These are phyloP conservation scores for Lamproptera curius DNA, from an alignment of 2,888 invertebrate genomes.

Conservation along the genomic window DNA sequence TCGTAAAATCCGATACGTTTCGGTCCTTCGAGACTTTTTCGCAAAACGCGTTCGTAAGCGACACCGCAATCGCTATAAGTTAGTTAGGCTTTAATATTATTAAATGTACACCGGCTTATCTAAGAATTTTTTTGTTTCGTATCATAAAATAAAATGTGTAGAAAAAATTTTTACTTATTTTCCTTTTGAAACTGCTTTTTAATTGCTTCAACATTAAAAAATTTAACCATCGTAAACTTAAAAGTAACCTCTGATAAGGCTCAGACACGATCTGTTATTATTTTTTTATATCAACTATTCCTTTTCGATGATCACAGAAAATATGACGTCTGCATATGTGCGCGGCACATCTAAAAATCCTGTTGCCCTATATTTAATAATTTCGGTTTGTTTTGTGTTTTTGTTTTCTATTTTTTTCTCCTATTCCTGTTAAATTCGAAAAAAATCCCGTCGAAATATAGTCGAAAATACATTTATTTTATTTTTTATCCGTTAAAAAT, in stretches of 20 bases:
- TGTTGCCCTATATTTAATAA: slow-evolving; percentile 39
- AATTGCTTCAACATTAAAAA: slow-evolving; percentile 59
- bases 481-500: neutral
- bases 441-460: slow-evolving; percentile 47
- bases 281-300: slow-evolving; percentile 53
- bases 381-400: slow-evolving; percentile 34
- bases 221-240: slow-evolving; percentile 64
- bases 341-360: slow-evolving; percentile 29
- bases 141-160: slow-evolving; percentile 63
- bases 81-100: slow-evolving; percentile 59
- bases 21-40: slow-evolving; percentile 25
- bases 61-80: slow-evolving; percentile 38
- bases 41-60: slow-evolving; percentile 26
- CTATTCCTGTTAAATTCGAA: slow-evolving; percentile 13
- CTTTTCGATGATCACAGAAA: slow-evolving; percentile 73
- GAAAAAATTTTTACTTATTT: slow-evolving; percentile 54
- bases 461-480: slow-evolving; percentile 53
- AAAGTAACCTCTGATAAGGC: slow-evolving; percentile 61
- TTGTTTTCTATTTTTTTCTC: no score
- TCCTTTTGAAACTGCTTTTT: slow-evolving; percentile 24
- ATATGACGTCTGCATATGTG: slow-evolving; percentile 44
- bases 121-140: slow-evolving; percentile 52
- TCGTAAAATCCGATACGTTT: slow-evolving; percentile 23
- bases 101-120: slow-evolving; percentile 72
- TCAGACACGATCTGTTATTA: slow-evolving; percentile 58